Conservation (phyloP, 1,140 invertebrate genomes). For the Augochlora pura region DNA sequence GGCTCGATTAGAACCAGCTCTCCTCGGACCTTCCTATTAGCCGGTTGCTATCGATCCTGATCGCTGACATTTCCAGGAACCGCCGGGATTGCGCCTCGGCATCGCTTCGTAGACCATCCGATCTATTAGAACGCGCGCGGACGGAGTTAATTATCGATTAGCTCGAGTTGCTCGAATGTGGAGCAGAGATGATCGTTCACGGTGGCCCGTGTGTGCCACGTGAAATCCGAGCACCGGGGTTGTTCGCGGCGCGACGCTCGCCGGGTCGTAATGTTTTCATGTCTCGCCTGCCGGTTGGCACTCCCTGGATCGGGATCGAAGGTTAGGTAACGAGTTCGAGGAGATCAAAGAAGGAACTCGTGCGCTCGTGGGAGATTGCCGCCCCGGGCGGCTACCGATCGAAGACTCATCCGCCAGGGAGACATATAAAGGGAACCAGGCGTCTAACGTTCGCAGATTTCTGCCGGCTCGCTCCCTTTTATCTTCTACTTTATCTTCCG, state of each 20-base stretch:
- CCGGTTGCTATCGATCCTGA: background rate
- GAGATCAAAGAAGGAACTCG: constrained; percentile 10
- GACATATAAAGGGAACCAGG: background rate
- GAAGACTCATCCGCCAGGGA: constrained; percentile 2
- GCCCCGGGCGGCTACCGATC: constrained; percentile 2
- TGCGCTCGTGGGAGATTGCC: constrained; percentile 18
- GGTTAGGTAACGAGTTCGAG: constrained; percentile 17
- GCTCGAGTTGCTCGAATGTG: background rate
- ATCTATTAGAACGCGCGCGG: background rate
- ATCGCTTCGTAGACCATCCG: background rate
- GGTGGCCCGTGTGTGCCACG: background rate
- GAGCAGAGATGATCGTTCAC: background rate
- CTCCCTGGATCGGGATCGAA: constrained; percentile 2
- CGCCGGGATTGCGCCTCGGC: background rate
- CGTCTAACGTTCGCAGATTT: background rate
- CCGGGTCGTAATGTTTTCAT: background rate
- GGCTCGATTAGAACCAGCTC: background rate
- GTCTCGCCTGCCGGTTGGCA: background rate
- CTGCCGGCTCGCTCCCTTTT: background rate
- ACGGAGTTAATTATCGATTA: constrained; percentile 26
- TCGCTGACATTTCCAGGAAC: constrained; percentile 16
- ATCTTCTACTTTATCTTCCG: background rate
- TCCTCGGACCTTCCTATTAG: constrained; percentile 33
- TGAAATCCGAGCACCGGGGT: background rate
- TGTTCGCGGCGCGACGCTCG: constrained; percentile 5